Evolutionary conservation across 1,140 invertebrate genomes (phyloP).

Genomic region (Portunus trituberculatus): DNA sequence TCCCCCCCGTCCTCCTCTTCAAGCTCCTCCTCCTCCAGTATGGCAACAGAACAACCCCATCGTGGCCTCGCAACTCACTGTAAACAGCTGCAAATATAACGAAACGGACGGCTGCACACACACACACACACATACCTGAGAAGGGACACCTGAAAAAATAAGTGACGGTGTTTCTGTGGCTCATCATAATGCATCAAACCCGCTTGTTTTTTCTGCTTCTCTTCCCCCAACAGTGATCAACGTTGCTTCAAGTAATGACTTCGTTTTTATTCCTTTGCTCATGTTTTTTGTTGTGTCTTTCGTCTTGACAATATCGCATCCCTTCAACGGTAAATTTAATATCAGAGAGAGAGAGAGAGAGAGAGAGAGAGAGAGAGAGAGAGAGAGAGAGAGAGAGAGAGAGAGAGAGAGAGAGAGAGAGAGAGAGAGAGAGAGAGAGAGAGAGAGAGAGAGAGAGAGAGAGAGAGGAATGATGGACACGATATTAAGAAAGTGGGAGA

Average conservation of each 20-base stretch:
- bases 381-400: neutral
- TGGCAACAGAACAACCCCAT: neutral
- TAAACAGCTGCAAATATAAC: conserved; percentile 51
- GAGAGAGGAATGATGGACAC: too few relatives aligned
- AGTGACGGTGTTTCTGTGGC: neutral
- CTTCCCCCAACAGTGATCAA: neutral
- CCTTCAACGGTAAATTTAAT: too few relatives aligned
- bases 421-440: neutral
- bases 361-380: neutral
- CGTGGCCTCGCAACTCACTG: neutral
- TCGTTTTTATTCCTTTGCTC: neutral
- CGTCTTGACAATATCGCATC: neutral
- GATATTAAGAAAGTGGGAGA: neutral
- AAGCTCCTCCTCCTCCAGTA: neutral
- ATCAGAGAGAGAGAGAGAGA: conserved; percentile 2
- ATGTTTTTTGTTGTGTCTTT: neutral
- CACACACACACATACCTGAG: conserved; percentile 5
- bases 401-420: neutral
- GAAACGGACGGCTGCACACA: conserved; percentile 4
- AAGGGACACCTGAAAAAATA: neutral
- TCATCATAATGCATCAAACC: conserved; percentile 5
- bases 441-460: too few relatives aligned
- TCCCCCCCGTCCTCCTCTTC: neutral
- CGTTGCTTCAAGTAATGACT: neutral
- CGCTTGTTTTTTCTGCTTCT: neutral